phyloP scores from a whole-genome alignment of 2,888 invertebrate species.

The Stenchaetothrips biformis region DNA sequence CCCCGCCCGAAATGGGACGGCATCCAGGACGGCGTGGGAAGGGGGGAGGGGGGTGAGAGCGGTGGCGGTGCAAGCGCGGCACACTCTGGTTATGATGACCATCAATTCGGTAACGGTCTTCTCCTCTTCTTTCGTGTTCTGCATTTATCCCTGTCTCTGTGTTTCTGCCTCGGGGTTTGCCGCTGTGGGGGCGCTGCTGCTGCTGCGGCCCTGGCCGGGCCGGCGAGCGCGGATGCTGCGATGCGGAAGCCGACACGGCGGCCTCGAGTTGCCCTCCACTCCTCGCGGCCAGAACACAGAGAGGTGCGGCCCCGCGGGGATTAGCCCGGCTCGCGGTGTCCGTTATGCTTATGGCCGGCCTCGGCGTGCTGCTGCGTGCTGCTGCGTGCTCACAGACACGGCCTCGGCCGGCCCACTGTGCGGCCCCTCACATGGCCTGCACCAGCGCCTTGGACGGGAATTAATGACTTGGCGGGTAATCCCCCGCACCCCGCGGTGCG shows the following conservation, averaged over 20 bases:
- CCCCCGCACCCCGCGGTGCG: no score
- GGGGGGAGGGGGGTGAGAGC: conserved; percentile 36
- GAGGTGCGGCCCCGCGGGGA: no score
- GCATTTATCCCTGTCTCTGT: conserved; percentile 35
- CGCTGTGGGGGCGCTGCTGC: background rate
- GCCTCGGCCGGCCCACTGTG: no score
- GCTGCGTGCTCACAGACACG: background rate
- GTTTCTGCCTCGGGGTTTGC: background rate
- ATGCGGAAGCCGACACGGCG: no score
- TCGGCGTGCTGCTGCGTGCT: background rate
- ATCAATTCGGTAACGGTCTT: conserved; percentile 2
- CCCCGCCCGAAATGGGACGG: conserved; percentile 29
- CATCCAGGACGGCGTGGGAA: background rate
- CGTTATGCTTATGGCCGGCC: background rate
- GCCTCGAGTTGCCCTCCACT: no score
- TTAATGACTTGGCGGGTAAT: no score
- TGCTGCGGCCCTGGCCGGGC: background rate
- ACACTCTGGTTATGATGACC: conserved; percentile 40
- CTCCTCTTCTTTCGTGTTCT: background rate
- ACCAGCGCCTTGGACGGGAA: no score
- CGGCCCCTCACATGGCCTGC: no score
- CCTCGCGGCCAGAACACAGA: no score
- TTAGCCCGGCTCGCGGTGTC: no score
- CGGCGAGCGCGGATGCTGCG: no score
- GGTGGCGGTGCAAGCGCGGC: conserved; percentile 36